These are phyloP conservation scores for Zaprionus taronus DNA, from an alignment of 1,140 invertebrate species.

Conservation along the genomic window DNA sequence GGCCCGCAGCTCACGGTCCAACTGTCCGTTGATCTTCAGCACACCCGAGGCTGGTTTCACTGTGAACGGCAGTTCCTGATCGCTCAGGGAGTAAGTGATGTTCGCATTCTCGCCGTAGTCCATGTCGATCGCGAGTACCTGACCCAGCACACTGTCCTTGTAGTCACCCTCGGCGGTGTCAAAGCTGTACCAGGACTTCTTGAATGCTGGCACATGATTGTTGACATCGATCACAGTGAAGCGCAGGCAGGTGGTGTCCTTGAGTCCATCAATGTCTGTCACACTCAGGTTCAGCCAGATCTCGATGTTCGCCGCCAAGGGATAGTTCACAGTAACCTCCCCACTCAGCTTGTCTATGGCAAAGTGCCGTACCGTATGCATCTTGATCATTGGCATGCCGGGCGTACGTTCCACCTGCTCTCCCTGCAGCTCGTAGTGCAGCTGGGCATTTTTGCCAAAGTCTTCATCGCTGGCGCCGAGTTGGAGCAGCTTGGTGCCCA, in stretches of 20 bases:
- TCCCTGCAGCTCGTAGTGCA: conserved; percentile 90
- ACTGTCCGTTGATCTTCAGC: conserved; percentile 89
- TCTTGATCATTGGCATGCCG: conserved; percentile 74
- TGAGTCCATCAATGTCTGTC: conserved; percentile 90
- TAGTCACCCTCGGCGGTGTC: conserved; percentile 92
- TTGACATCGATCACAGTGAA: conserved; percentile 92
- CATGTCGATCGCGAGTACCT: conserved; percentile 90
- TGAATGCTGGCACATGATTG: conserved; percentile 93
- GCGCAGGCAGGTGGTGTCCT: conserved; percentile 89
- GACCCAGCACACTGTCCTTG: conserved; percentile 89
- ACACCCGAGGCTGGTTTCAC: conserved; percentile 90
- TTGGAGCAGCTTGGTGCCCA: conserved; percentile 91
- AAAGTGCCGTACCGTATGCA: conserved; percentile 88
- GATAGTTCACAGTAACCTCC: conserved; percentile 90
- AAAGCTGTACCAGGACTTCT: conserved; percentile 92
- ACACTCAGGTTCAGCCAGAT: conserved; percentile 92
- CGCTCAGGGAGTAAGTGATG: conserved; percentile 89
- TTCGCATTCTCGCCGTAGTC: conserved; percentile 92
- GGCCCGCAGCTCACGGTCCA: conserved; percentile 91
- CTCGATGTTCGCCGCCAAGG: conserved; percentile 90
- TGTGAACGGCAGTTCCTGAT: conserved; percentile 89
- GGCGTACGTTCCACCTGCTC: conserved; percentile 86
- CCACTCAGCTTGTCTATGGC: conserved; percentile 90
- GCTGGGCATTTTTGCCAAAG: conserved; percentile 89
- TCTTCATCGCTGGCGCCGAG: conserved; percentile 94